Percentiles rank a stretch among this genome's conserved stretches.
These are phyloP conservation scores for Colinus virginianus DNA, from an alignment of 2,113 vertebrate species.

Conservation along the genomic window DNA sequence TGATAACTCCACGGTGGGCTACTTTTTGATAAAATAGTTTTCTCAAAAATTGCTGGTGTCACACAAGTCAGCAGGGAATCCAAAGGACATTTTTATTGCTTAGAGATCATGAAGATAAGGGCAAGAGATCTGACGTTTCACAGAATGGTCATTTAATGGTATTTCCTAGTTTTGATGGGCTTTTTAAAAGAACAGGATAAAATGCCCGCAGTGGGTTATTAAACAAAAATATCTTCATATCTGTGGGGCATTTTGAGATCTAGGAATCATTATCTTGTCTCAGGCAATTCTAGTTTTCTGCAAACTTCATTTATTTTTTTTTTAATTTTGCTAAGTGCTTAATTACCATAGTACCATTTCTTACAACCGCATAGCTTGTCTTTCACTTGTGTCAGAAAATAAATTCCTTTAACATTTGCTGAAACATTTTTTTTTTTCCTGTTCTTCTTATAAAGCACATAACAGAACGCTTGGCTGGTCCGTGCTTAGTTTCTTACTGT, in stretches of 20 bases:
- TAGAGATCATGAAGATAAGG: not conserved
- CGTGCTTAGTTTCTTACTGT: not conserved
- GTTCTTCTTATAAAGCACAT: not conserved
- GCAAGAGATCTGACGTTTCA: not conserved
- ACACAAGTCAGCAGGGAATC: not conserved
- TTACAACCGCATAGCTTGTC: not conserved
- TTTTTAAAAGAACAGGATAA: not conserved
- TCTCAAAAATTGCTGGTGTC: not conserved
- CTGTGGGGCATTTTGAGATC: not conserved
- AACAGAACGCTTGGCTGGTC: fast-evolving
- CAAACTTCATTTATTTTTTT: not conserved
- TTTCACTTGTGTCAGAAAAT: not conserved
- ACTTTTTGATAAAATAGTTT: not conserved
- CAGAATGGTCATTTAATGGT: not conserved
- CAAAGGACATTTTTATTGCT: not conserved
- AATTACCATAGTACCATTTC: not conserved
- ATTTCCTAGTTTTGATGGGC: not conserved
- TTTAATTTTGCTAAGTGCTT: not conserved
- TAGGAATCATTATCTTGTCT: not conserved
- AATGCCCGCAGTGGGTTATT: not conserved
- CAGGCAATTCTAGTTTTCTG: not conserved
- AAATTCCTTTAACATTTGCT: not conserved
- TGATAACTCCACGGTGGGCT: not conserved
- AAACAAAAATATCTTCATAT: not conserved
- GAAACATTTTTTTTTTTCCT: not conserved